Base-by-base conservation (phyloP, 2,888 invertebrate genomes). In the Gari tellinella region DNA sequence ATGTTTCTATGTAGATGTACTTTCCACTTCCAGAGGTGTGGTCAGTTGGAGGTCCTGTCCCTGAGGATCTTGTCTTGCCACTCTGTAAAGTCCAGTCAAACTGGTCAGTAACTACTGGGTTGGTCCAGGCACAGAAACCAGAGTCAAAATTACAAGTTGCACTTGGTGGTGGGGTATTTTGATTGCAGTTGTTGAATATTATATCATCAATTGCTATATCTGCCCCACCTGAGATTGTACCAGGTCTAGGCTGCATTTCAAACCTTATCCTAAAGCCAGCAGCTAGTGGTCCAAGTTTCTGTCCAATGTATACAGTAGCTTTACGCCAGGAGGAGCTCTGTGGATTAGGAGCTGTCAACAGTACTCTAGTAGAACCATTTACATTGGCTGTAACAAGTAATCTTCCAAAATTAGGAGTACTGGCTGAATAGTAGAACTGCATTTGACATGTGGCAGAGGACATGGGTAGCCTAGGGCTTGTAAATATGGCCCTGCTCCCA, bases 161-260 rank as follows among this genome's bases (percentile, higher is more conserved):
- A 65, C 79, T 70, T 37, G 88, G 86, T 31, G 85, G 83, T 19
- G 57, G 45, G n/a, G 74, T 45, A 26, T 68, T 73, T 3, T 84
- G 85, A 45, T 85, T 84, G 72, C 89, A 89, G 56, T 82, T 81
- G 12, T 31, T 46, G 73, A 89, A 89, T 3, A 78, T 53, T 51
- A 91, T 87, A 69, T 90, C 88, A 83, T 91, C 91, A 52, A 91
- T 72, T 3, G 91, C 89, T 19, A 89, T 77, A 72, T 89, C 88
- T 38, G 82, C 79, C 21, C 81, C 78, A 14, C 77, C 63, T 15
- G 81, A 52, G 25, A 62, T 55, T 63, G 80, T 82, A n/a, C 81
- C 81, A 52, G 72, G 40, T 0, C 60, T 48, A 38, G 84, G 83
- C 8, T 67, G 51, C 2, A 74, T 82, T 46, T 79, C 79, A 52